phyloP scores from a whole-genome alignment of 2,797 vertebrate species.

The Sebastes steindachneri region DNA sequence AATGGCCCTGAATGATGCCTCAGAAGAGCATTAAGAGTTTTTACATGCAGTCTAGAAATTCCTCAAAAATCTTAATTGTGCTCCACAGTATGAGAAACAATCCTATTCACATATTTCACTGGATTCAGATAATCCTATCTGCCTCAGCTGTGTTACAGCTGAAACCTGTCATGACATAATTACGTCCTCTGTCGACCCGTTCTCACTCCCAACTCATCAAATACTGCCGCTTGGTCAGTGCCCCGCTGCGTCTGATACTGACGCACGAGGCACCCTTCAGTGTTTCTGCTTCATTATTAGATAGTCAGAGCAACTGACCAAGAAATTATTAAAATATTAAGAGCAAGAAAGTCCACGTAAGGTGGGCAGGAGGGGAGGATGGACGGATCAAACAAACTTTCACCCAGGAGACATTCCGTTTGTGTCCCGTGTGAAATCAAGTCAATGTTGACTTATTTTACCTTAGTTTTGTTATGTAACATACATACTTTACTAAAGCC shows the following conservation, averaged over 20 bases:
- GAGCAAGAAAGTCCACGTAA: neutral
- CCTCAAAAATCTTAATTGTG: neutral
- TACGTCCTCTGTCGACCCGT: too few species aligned
- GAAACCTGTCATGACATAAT: neutral
- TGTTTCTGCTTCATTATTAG: neutral
- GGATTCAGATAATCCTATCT: neutral
- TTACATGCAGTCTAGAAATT: neutral
- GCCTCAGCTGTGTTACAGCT: neutral
- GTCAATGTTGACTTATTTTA: too few species aligned
- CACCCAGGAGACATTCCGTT: neutral
- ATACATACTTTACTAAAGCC: too few species aligned
- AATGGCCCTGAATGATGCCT: conserved; percentile 2
- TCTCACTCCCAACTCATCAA: too few species aligned
- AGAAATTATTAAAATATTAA: neutral
- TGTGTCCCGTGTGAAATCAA: too few species aligned
- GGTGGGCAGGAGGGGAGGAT: neutral
- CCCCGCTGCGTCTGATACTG: too few species aligned
- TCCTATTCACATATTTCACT: neutral
- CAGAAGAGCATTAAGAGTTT: neutral
- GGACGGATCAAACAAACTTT: neutral
- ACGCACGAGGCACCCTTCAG: too few species aligned
- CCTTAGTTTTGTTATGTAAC: too few species aligned
- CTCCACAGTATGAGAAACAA: neutral
- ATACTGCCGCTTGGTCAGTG: too few species aligned
- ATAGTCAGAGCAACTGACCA: neutral